Percentiles rank a stretch among this genome's conserved stretches.
These are phyloP conservation scores for Calidris pugnax DNA, from an alignment of 2,113 vertebrate species.

Conservation along the genomic window DNA sequence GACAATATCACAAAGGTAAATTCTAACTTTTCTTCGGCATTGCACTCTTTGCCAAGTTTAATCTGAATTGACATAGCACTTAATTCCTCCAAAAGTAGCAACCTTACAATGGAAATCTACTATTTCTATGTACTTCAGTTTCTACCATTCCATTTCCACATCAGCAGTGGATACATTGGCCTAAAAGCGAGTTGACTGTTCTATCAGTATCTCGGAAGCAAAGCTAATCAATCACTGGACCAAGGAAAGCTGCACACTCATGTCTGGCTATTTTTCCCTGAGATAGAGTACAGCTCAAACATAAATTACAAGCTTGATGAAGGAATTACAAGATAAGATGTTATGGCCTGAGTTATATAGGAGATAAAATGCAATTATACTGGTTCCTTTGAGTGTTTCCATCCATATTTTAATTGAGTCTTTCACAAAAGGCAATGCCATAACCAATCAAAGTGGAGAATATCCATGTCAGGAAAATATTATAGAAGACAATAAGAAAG, in stretches of 20 bases:
- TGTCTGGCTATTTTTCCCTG: not conserved
- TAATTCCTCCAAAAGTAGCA: not conserved
- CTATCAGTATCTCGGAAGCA: not conserved
- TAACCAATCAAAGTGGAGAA: not conserved
- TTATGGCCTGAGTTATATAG: not conserved
- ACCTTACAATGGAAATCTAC: not conserved
- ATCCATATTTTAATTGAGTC: not conserved
- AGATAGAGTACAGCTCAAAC: not conserved
- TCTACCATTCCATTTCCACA: not conserved
- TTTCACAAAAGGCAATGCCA: not conserved
- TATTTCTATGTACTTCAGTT: not conserved
- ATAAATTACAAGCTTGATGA: not conserved
- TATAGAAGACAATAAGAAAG: not conserved
- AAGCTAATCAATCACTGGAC: not conserved
- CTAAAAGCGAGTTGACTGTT: not conserved
- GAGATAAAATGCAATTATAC: not conserved
- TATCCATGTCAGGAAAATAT: not conserved
- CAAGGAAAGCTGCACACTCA: not conserved
- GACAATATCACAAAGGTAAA: not conserved
- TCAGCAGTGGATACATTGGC: not conserved
- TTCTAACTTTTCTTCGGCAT: not conserved
- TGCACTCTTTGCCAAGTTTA: not conserved
- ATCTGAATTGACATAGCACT: not conserved
- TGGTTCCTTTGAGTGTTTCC: not conserved
- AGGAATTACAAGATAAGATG: not conserved